Base-by-base conservation (phyloP, 2,113 vertebrate genomes). In the Lynx canadensis region DNA sequence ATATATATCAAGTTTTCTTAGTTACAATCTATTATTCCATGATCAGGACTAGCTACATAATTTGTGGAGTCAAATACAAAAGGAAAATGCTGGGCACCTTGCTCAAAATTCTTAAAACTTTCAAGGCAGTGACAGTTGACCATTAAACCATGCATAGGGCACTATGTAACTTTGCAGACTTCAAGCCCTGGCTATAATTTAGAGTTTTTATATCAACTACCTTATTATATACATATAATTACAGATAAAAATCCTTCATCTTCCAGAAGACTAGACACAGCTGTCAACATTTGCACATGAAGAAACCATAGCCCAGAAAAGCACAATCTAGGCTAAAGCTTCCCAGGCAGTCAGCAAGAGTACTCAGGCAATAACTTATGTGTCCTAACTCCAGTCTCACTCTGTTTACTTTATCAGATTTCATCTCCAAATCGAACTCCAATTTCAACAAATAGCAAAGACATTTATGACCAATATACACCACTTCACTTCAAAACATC, bases 401-500 rank as follows among this genome's bases (percentile, higher is more conserved):
- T 74, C 82, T 73, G 73, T 76, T 93, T 96, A 55, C 78, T 91
- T 94, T 95, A 96, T 89, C 97, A 95, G 74, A 95, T 96, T 97
- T 95, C 81, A 82, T 96, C 96, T 96, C 76, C 83, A 97, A 97
- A 97, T 96, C 18, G 3, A 98, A 96, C 87, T 98, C 87, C 83
- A 95, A 84, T 97, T 97, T 97, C 96, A 94, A 97, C 83, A 97
- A 96, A 96, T 94, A 68, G 92, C 90, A 94, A 41, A 97, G 94
- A 89, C 94, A 96, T 96, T 97, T 96, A 97, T 97, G 94, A 81
- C 92, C 83, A 96, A 86, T 96, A 96, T 94, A 96, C 52, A 25
- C 84, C 80, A 12, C 84, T 95, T 92, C 71, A 50, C 84, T 66
- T 97, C 89, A 90, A 96, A 97, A 92, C 71, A 91, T 97, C 60